phyloP scores from a whole-genome alignment of 1,140 invertebrate genomes.

The Brevipalpus yothersi region DNA sequence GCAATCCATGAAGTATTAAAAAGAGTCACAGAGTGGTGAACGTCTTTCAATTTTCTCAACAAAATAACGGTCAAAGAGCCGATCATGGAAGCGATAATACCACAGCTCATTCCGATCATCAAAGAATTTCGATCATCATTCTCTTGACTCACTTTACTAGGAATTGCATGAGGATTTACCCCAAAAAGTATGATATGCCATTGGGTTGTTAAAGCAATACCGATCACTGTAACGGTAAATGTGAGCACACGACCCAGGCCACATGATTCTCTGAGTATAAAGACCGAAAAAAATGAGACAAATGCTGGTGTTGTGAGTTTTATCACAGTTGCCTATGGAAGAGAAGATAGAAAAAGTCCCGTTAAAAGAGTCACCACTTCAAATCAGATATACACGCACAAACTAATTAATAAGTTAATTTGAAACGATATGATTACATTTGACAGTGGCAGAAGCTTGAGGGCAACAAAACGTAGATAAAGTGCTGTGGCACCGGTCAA shows the following conservation, averaged over 20 bases:
- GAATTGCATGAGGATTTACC: conserved; percentile 18
- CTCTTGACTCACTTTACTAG: conserved; percentile 4
- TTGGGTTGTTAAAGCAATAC: conserved; percentile 26
- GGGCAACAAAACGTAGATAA: conserved; percentile 34
- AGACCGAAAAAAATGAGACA: conserved; percentile 26
- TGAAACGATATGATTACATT: conserved; percentile 33
- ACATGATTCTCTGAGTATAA: conserved; percentile 29
- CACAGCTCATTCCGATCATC: conserved; percentile 48
- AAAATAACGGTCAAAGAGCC: conserved; percentile 67
- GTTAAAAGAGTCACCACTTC: no score
- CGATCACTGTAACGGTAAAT: conserved; percentile 23
- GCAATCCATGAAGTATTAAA: conserved; percentile 56
- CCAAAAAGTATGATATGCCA: conserved; percentile 16
- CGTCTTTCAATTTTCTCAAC: conserved; percentile 50
- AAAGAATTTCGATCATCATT: conserved; percentile 18
- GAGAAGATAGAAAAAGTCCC: no score
- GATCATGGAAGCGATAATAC: conserved; percentile 56
- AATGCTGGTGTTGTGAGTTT: conserved; percentile 31
- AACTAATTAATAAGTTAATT: no score
- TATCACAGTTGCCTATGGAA: conserved; percentile 14
- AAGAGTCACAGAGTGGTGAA: conserved; percentile 71
- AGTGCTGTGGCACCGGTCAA: conserved; percentile 12
- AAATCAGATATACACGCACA: no score
- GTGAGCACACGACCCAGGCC: conserved; percentile 26
- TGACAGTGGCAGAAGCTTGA: conserved; percentile 27